These are phyloP conservation scores for Liodrosophila aerea DNA, from an alignment of 2,888 invertebrate genomes.

Conservation along the genomic window DNA sequence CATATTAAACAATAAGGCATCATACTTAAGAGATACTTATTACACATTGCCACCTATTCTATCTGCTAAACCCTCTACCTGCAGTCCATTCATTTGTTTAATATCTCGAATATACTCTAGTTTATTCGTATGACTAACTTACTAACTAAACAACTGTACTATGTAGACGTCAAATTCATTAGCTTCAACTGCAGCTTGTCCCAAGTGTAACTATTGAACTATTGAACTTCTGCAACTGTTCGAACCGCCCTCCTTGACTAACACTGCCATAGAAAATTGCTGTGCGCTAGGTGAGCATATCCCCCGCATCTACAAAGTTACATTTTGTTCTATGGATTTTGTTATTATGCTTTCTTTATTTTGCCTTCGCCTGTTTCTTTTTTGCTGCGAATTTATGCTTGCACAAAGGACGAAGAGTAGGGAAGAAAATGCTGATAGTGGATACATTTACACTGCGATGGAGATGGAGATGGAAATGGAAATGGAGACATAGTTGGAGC, in stretches of 20 bases:
- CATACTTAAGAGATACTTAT: too few species aligned
- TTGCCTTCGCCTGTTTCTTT: slow-evolving; percentile 9
- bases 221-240: neutral
- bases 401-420: slow-evolving; percentile 38
- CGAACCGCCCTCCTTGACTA: slow-evolving; percentile 30
- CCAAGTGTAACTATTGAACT: too few species aligned
- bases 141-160: too few species aligned
- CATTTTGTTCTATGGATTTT: slow-evolving; percentile 53
- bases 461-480: slow-evolving; percentile 18
- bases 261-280: slow-evolving; percentile 55
- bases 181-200: too few species aligned
- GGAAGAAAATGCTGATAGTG: slow-evolving; percentile 47
- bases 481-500: slow-evolving; percentile 29
- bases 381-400: slow-evolving; percentile 67
- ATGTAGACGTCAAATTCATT: too few species aligned
- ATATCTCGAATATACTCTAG: too few species aligned
- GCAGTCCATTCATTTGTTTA: too few species aligned
- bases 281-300: slow-evolving; percentile 46
- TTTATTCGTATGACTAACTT: too few species aligned
- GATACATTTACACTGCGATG: slow-evolving; percentile 50
- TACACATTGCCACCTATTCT: too few species aligned
- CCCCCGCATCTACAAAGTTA: slow-evolving; percentile 33
- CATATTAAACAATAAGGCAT: too few species aligned
- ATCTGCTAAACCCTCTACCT: too few species aligned
- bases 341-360: slow-evolving; percentile 37